Conservation (phyloP, 53 echinoderm and acorn worm genomes). For the Henricia sp. region DNA sequence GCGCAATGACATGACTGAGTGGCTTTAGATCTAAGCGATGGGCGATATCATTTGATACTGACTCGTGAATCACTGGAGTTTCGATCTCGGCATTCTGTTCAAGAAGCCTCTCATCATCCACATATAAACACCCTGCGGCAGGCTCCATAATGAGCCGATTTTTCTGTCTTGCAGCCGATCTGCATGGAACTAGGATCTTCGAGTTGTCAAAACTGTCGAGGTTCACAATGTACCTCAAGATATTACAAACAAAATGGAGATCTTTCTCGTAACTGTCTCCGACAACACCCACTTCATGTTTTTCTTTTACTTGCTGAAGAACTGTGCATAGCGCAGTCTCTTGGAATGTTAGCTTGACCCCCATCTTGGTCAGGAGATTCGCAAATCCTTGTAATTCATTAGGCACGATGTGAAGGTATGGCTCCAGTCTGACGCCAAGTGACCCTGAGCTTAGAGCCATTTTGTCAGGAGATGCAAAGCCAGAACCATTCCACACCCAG, state of each 20-base stretch:
- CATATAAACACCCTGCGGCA: constrained; percentile 28
- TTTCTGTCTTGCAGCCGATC: neutral
- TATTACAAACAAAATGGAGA: constrained; percentile 31
- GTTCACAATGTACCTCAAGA: constrained; percentile 10
- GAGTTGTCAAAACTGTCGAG: constrained; percentile 2
- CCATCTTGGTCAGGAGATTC: constrained; percentile 7
- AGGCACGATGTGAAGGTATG: constrained; percentile 52
- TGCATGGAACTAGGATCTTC: constrained; percentile 53
- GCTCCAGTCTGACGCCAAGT: constrained; percentile 34
- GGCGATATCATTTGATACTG: constrained; percentile 37
- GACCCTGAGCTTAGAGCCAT: constrained; percentile 48
- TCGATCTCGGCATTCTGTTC: constrained; percentile 22
- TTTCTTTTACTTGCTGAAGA: constrained; percentile 6
- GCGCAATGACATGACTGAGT: constrained; percentile 49
- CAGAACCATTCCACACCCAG: constrained; percentile 75
- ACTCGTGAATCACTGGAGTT: constrained; percentile 28
- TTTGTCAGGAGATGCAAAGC: constrained; percentile 60
- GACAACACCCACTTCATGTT: neutral
- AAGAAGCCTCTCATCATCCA: constrained; percentile 48
- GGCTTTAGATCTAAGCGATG: constrained; percentile 28
- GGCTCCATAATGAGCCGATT: neutral
- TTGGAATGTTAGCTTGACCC: constrained; percentile 24
- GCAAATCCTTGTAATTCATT: neutral
- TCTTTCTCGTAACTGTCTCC: constrained; percentile 23
- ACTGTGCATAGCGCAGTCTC: constrained; percentile 31